These are phyloP conservation scores for Malurus melanocephalus DNA, from an alignment of 2,113 vertebrate genomes.

Conservation along the genomic window DNA sequence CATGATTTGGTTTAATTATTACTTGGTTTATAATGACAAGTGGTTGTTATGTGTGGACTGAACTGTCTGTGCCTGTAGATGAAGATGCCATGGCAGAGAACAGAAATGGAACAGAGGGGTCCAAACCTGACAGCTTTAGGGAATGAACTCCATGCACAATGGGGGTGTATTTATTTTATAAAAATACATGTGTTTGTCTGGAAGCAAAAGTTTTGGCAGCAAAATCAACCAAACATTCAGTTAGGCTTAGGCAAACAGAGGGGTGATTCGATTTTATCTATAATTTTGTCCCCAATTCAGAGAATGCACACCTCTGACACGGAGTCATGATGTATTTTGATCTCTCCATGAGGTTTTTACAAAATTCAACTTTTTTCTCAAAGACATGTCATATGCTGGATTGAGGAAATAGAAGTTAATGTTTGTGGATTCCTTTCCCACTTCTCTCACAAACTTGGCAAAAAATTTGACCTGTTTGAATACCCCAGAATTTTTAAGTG, in stretches of 20 bases:
- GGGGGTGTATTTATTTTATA: not conserved
- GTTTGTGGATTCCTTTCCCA: not conserved
- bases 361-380: not conserved
- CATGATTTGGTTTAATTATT: too few species aligned
- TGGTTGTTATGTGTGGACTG: too few species aligned
- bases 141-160: not conserved
- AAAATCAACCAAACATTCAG: not conserved
- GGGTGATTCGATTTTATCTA: not conserved
- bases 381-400: not conserved
- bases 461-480: not conserved
- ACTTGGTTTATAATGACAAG: too few species aligned
- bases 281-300: not conserved
- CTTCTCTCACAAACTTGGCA: not conserved
- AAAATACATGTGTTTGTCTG: not conserved
- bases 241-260: not conserved
- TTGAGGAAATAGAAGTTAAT: not conserved
- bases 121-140: not conserved
- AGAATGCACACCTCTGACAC: not conserved
- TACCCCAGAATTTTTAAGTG: not conserved
- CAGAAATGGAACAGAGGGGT: not conserved
- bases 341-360: not conserved
- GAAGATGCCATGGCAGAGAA: fast-evolving
- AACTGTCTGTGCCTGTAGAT: not conserved
- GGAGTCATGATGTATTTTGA: not conserved
- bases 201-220: not conserved